A percentile compares a stretch with the other conserved stretches of the same genome.
Conservation (phyloP, 2,888 invertebrate species). For the Himalopsyche tibetana region DNA sequence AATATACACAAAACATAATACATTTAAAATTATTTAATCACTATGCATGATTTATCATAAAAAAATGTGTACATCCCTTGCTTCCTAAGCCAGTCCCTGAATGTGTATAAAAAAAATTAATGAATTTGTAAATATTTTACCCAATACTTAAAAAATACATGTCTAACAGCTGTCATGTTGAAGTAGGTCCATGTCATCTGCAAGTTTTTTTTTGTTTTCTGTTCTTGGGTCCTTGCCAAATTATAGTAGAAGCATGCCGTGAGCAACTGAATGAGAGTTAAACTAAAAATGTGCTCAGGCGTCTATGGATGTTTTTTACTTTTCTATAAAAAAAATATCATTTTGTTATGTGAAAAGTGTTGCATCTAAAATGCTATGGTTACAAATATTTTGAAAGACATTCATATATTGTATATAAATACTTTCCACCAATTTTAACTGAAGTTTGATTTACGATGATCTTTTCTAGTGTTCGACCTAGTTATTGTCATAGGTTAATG, state of each 20-base stretch:
- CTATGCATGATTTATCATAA: no score
- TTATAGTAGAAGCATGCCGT: neutral
- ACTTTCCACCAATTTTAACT: neutral
- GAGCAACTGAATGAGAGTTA: neutral
- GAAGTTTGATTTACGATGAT: neutral
- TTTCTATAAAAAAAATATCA: neutral
- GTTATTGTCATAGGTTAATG: constrained; percentile 9
- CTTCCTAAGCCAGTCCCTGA: no score
- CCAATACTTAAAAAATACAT: no score
- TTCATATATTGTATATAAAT: neutral
- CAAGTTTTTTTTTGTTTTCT: neutral
- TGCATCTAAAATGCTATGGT: neutral
- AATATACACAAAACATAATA: no score
- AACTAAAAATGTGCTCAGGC: neutral
- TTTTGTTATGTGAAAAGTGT: neutral
- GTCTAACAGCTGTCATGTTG: neutral
- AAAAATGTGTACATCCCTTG: no score
- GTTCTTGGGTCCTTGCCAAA: constrained; percentile 9
- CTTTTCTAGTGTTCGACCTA: neutral
- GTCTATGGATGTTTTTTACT: neutral
- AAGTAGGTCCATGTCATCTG: neutral
- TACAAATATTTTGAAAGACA: neutral
- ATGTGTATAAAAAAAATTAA: no score
- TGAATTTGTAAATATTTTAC: no score
- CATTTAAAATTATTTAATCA: no score